Percentiles rank a stretch among this genome's conserved stretches.
phyloP scores from a whole-genome alignment of 2,797 vertebrate species.

The Sciaenops ocellatus region DNA sequence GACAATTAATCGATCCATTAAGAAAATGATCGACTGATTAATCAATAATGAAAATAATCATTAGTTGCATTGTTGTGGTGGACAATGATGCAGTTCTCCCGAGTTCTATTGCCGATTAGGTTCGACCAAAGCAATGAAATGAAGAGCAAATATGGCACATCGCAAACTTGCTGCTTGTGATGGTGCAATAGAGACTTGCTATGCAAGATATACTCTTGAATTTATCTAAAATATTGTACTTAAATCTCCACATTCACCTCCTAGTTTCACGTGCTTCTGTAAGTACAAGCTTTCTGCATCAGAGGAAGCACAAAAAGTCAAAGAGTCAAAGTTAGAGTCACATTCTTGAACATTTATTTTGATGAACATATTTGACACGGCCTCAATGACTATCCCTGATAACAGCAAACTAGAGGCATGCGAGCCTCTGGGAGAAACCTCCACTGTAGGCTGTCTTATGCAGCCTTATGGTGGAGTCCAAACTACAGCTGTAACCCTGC shows the following conservation, averaged over 20 bases:
- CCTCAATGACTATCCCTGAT: conserved; percentile 59
- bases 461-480: conserved; percentile 9
- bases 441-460: neutral
- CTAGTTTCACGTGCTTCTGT: neutral
- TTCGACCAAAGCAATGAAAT: no score
- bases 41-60: no score
- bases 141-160: no score
- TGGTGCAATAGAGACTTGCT: no score
- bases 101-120: no score
- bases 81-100: no score
- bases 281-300: neutral
- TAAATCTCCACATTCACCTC: neutral
- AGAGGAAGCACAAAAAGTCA: neutral
- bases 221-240: neutral
- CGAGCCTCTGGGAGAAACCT: conserved; percentile 6
- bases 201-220: neutral
- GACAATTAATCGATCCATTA: no score
- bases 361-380: conserved; percentile 64
- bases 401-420: conserved; percentile 32
- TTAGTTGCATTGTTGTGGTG: no score
- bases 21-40: no score
- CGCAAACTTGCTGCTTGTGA: no score
- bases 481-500: conserved; percentile 46
- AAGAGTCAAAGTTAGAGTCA: conserved; percentile 30
- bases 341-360: conserved; percentile 77